These are phyloP conservation scores for Carterocephalus palaemon DNA, from an alignment of 2,888 invertebrate genomes.

Conservation along the genomic window DNA sequence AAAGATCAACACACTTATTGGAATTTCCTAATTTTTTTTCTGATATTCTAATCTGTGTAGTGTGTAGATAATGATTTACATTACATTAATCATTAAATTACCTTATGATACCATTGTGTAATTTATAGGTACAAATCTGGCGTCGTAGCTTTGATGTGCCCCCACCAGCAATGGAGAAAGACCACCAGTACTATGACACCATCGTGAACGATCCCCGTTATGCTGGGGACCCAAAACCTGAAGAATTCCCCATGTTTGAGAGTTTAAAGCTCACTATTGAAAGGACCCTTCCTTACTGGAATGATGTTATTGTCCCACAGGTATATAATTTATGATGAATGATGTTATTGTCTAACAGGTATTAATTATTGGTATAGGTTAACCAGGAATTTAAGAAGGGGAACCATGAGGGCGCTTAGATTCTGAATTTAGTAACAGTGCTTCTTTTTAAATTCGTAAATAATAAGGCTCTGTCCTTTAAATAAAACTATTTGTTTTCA, in stretches of 20 bases:
- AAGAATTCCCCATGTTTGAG: constrained; percentile 89
- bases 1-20: no score
- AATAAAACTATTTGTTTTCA: constrained; percentile 58
- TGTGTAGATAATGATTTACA: no score
- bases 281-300: constrained; percentile 92
- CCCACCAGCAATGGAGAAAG: constrained; percentile 88
- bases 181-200: constrained; percentile 85
- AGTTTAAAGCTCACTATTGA: constrained; percentile 90
- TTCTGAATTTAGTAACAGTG: no score
- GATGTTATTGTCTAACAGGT: no score
- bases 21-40: no score
- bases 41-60: no score
- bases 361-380: no score
- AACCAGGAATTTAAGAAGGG: no score
- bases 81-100: no score
- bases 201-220: constrained; percentile 89
- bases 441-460: no score
- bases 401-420: no score
- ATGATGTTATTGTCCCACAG: constrained; percentile 87
- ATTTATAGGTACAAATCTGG: constrained; percentile 87
- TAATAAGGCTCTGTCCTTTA: not conserved
- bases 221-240: constrained; percentile 82
- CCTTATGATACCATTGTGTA: no score
- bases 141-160: constrained; percentile 89
- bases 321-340: constrained; percentile 43